Evolutionary conservation across 1,140 invertebrate species (phyloP), one percentile per base, ranked within the genome.

Genomic region (Drosophila orosa): DNA sequence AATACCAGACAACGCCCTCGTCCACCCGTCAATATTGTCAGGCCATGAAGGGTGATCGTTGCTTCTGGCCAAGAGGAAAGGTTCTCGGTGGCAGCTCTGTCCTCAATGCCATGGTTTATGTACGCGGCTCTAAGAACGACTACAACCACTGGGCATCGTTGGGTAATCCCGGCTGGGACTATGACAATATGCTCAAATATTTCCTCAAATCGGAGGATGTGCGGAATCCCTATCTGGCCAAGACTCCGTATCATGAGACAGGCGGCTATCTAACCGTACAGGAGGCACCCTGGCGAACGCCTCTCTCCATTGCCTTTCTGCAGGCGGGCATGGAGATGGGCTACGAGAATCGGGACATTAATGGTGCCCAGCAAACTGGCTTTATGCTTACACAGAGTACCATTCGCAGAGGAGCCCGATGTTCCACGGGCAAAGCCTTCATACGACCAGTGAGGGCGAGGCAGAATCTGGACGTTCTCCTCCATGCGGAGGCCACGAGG

Each of bases 91-190:
- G 98, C 13, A 97, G 97, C 29, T 98, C 97, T 47, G 97, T 98
- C 0, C 94, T 99, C 1, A 99, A 99, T 92, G 97, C 97, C 2
- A 97, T 98, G 96, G 94, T 98, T 8, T 99, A 99, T 92, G 96
- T 98, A 0, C 94, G 98, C 42, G 98, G 98, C 24, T 98, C 99
- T 87, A 95, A 94, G 48, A 94, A 94, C 44, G 98, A 99, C 90
- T 99, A 98, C 92, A 97, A 99, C 90, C 93, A 95, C 9, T 99
- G 98, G 98, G 96, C 96, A 15, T 92, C 92, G 7, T 92, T 96
- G 47, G 98, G 98, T 0, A 98, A 98, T 75, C 92, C 93, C 0
- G 97, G 97, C 3, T 99, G 98, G 98, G 95, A 95, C 3, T 99
- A 97, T 92, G 94, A 96, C 10, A 95, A 97, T 56, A 95, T 98